Evolutionary conservation across 2,797 vertebrate species (phyloP).

Genomic region (Okamejei kenojei): DNA sequence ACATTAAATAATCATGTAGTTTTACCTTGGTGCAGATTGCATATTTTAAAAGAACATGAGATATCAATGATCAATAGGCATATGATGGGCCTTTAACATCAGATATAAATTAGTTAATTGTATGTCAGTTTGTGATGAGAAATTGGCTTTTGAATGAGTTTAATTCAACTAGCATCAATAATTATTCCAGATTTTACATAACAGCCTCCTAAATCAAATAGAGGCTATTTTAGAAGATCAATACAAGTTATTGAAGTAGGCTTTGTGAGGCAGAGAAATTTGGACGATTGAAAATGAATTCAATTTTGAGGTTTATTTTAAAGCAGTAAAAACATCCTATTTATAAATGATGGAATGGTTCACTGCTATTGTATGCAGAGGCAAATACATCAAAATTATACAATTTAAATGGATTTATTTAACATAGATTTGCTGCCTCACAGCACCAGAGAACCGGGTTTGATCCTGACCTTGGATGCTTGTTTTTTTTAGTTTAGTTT

Average conservation of each 20-base stretch:
- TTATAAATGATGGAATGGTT: constrained; percentile 13
- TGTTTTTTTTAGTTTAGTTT: too few relatives aligned
- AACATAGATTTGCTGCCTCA: too few relatives aligned
- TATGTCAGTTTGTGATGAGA: constrained; percentile 26
- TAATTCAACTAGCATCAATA: background rate
- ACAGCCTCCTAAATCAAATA: background rate
- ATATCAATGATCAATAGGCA: constrained; percentile 13
- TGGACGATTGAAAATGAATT: background rate
- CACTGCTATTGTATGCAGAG: background rate
- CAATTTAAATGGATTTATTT: background rate
- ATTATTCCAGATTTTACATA: background rate
- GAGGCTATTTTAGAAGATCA: background rate
- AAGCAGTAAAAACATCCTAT: background rate
- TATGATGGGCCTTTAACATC: background rate
- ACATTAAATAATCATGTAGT: background rate
- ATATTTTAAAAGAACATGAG: background rate
- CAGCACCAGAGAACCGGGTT: too few relatives aligned
- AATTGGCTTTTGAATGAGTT: constrained; percentile 18
- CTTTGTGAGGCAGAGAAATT: background rate
- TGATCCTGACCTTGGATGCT: too few relatives aligned
- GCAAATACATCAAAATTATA: background rate
- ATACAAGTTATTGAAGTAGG: too few relatives aligned
- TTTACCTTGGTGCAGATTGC: background rate
- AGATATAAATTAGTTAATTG: background rate
- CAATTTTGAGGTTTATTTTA: background rate